Evolutionary conservation across 1,140 invertebrate genomes (phyloP).

Genomic region (Heliconius nattereri): DNA sequence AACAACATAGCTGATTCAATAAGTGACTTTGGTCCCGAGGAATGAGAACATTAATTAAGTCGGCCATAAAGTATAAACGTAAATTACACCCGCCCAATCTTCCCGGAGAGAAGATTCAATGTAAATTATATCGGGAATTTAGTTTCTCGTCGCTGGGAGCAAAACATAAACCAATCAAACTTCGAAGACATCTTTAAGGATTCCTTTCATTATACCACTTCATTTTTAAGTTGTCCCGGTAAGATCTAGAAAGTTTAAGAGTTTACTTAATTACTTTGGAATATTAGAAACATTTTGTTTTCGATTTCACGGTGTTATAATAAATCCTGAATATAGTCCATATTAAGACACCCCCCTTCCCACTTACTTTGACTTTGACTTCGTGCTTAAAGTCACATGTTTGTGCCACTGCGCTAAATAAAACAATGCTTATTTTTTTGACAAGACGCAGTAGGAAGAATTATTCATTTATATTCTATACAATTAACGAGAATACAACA

Average conservation of each 20-base stretch:
- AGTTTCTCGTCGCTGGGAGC: not conserved
- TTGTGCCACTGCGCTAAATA: no score
- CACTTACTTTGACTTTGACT: no score
- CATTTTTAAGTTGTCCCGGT: not conserved
- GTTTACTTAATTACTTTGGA: not conserved
- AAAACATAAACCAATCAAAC: not conserved
- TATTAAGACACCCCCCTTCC: not conserved
- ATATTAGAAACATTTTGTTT: no score
- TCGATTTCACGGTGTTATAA: no score
- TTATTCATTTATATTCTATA: no score
- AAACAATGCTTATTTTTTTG: no score
- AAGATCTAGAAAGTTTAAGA: not conserved
- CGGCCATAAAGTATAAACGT: not conserved
- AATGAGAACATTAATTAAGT: not conserved
- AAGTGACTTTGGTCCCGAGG: not conserved
- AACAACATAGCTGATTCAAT: not conserved
- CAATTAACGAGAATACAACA: no score
- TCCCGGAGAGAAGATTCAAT: not conserved
- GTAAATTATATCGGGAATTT: slow-evolving; percentile 5
- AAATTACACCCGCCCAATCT: slow-evolving; percentile 1
- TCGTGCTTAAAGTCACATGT: no score
- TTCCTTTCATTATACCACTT: not conserved
- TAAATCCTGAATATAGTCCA: no score
- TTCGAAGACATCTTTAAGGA: not conserved
- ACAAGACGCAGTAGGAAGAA: no score